Conservation (phyloP, 2,797 vertebrate species). For the Oreortyx pictus region DNA sequence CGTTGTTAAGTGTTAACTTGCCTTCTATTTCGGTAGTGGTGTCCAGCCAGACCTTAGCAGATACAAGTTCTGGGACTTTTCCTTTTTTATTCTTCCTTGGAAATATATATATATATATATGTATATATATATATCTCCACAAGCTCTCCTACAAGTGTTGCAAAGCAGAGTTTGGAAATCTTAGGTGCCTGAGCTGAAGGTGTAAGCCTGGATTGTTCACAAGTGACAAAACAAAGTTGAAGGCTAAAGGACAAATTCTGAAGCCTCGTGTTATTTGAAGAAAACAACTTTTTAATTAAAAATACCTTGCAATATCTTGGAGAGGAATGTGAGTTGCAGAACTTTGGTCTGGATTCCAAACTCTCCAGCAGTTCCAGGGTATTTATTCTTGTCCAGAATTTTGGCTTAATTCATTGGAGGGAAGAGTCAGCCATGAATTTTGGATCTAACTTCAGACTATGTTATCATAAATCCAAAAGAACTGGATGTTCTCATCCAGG, state of each 20-base stretch:
- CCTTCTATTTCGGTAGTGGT: neutral
- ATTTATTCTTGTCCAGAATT: constrained; percentile 50
- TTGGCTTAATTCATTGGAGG: constrained; percentile 15
- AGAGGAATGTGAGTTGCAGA: neutral
- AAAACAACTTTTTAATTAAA: constrained; percentile 16
- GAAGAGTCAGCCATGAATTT: constrained; percentile 47
- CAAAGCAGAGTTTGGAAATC: neutral
- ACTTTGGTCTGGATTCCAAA: constrained; percentile 39
- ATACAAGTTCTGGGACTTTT: neutral
- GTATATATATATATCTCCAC: neutral
- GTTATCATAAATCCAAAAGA: constrained; percentile 61
- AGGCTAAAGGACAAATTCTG: neutral
- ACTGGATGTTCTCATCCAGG: constrained; percentile 60
- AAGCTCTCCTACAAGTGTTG: neutral
- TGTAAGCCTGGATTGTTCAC: accelerated
- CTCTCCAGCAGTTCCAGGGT: constrained; percentile 34
- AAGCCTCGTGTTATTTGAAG: neutral
- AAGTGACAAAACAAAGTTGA: neutral
- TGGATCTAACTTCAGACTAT: constrained; percentile 56
- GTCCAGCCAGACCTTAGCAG: neutral
- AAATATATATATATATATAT: neutral
- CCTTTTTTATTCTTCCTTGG: neutral
- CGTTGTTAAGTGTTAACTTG: neutral
- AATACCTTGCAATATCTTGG: constrained; percentile 45
- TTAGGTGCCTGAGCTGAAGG: neutral